Evolutionary conservation across 2,113 vertebrate species (phyloP).

Genomic region (Ammodytes marinus): DNA sequence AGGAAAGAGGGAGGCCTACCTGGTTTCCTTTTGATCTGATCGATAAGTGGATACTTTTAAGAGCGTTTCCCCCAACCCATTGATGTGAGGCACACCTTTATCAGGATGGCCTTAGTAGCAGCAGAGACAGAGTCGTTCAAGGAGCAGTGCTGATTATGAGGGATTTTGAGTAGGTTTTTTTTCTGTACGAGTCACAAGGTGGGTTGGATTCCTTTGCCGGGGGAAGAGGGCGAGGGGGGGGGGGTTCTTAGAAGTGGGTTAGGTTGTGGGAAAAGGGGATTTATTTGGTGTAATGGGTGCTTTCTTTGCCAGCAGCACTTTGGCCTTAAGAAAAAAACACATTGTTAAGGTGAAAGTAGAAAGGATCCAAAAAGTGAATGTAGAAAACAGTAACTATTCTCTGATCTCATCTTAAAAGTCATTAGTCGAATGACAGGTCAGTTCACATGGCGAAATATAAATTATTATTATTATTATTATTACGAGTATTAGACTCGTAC

Average conservation of each 20-base stretch:
- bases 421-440: background rate
- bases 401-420: background rate
- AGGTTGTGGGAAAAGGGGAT: constrained; percentile 64
- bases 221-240: constrained; percentile 38
- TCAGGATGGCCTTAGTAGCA: constrained; percentile 32
- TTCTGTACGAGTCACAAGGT: constrained; percentile 62
- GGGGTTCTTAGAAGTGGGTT: constrained; percentile 51
- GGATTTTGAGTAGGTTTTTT: constrained; percentile 61
- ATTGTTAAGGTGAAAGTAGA: constrained; percentile 19
- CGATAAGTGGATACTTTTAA: constrained; percentile 65
- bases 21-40: constrained; percentile 62
- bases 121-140: constrained; percentile 31
- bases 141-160: constrained; percentile 65
- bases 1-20: constrained; percentile 37
- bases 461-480: too few relatives aligned
- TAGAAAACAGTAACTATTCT: background rate
- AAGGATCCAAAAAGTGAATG: background rate
- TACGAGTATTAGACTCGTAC: too few relatives aligned
- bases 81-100: constrained; percentile 52
- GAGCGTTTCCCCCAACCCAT: constrained; percentile 51
- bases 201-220: constrained; percentile 59
- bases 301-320: constrained; percentile 25
- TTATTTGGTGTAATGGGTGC: constrained; percentile 60
- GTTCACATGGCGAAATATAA: background rate
- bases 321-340: constrained; percentile 26